Percentiles rank a stretch among this genome's conserved stretches.
Evolutionary conservation across 2,113 vertebrate species (phyloP).

Genomic region (Etheostoma cragini): DNA sequence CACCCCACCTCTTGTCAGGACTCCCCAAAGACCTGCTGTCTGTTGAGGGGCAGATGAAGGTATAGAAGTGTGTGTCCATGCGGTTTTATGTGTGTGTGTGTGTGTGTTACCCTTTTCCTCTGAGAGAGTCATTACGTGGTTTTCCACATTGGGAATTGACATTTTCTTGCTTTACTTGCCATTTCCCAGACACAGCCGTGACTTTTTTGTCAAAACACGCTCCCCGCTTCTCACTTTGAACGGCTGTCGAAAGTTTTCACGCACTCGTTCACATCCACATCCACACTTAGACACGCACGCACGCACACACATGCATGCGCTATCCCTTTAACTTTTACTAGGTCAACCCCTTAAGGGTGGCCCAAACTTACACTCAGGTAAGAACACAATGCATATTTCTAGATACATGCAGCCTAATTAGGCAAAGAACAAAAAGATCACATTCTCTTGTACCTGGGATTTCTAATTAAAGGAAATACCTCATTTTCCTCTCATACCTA

Average conservation of each 20-base stretch:
- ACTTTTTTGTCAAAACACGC: slow-evolving; percentile 59
- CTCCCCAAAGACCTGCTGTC: slow-evolving; percentile 69
- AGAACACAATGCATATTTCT: slow-evolving; percentile 73
- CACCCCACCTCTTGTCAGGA: slow-evolving; percentile 44
- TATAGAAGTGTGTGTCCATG: slow-evolving; percentile 38
- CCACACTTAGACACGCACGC: neutral
- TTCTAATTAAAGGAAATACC: slow-evolving; percentile 82
- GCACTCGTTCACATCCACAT: neutral
- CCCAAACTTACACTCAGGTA: slow-evolving; percentile 76
- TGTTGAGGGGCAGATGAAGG: slow-evolving; percentile 62
- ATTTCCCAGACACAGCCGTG: slow-evolving; percentile 55
- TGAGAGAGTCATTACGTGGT: slow-evolving; percentile 66
- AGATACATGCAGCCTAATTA: slow-evolving; percentile 78
- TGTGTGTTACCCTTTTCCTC: slow-evolving; percentile 48
- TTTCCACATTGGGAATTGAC: slow-evolving; percentile 65
- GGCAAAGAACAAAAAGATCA: slow-evolving; percentile 80
- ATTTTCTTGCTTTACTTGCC: slow-evolving; percentile 62
- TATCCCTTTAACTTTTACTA: slow-evolving; percentile 76
- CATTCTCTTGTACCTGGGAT: slow-evolving; percentile 66
- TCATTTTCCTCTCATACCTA: slow-evolving; percentile 80
- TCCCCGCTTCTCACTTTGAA: slow-evolving; percentile 46
- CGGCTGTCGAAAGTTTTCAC: slow-evolving; percentile 39
- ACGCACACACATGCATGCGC: neutral
- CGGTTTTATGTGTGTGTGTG: neutral
- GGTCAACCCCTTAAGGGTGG: slow-evolving; percentile 78